A percentile compares a stretch with the other conserved stretches of the same genome.
These are phyloP conservation scores for Diplodus puntazzo DNA, from an alignment of 2,797 vertebrate species.

Conservation along the genomic window DNA sequence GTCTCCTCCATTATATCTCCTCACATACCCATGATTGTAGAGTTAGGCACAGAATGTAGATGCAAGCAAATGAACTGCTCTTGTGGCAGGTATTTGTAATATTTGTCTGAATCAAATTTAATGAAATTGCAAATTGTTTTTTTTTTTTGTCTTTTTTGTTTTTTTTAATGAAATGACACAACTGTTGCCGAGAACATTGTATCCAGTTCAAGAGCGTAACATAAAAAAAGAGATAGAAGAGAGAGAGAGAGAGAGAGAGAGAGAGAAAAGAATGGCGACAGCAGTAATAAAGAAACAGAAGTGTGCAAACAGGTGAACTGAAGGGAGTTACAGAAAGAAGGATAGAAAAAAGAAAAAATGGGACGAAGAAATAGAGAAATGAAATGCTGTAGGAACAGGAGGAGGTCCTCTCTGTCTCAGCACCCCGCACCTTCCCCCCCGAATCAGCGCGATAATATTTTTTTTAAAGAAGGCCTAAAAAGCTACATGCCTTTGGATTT, in stretches of 20 bases:
- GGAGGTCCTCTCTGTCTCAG: conserved; percentile 26
- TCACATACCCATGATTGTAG: neutral
- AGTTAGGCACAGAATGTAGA: neutral
- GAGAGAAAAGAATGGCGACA: neutral
- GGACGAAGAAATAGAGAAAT: conserved; percentile 2
- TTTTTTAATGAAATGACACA: too few species aligned
- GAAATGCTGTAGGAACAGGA: conserved; percentile 18
- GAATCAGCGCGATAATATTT: conserved; percentile 68
- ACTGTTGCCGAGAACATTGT: neutral
- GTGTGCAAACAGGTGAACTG: neutral
- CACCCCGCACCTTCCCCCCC: conserved; percentile 27
- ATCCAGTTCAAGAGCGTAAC: neutral
- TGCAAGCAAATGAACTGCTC: neutral
- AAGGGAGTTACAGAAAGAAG: conserved; percentile 1
- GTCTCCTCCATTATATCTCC: neutral
- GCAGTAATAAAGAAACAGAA: neutral
- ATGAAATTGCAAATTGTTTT: too few species aligned
- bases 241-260: neutral
- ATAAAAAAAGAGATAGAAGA: neutral
- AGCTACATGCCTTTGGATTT: conserved; percentile 81
- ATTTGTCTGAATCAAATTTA: too few species aligned
- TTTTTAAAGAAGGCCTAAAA: conserved; percentile 59
- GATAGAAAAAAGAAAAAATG: neutral
- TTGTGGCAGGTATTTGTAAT: neutral
- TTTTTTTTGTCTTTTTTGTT: too few species aligned